A percentile compares a stretch with the other conserved stretches of the same genome.
phyloP scores from a whole-genome alignment of 2,888 invertebrate species.

The Bhutanitis thaidina region DNA sequence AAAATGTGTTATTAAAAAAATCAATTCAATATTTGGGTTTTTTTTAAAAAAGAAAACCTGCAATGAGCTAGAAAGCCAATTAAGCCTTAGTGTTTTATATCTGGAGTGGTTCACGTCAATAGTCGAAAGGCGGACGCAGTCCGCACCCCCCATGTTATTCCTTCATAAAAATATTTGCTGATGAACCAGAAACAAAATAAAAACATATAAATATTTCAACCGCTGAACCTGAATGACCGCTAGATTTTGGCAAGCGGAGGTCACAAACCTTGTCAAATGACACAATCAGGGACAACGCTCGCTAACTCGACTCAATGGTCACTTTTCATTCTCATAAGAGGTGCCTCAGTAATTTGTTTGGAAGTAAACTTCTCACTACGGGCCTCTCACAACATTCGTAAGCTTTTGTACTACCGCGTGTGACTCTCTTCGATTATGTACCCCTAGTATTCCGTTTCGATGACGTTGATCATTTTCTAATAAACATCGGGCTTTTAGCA shows the following conservation, averaged over 20 bases:
- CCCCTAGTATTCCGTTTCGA: too few relatives aligned
- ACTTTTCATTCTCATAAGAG: conserved; percentile 25
- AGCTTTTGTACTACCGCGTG: not conserved
- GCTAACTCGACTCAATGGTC: conserved; percentile 24
- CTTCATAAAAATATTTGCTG: not conserved
- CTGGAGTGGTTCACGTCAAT: too few relatives aligned
- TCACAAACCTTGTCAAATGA: conserved; percentile 32
- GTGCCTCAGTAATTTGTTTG: conserved; percentile 30
- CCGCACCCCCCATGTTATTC: too few relatives aligned
- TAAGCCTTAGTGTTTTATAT: too few relatives aligned
- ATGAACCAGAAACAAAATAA: not conserved
- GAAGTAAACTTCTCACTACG: conserved; percentile 23
- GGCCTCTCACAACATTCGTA: conserved; percentile 16
- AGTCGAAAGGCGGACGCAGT: too few relatives aligned
- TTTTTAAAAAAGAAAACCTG: too few relatives aligned
- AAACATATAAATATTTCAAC: conserved; percentile 29
- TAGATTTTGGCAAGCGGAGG: conserved; percentile 30
- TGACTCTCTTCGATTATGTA: not conserved
- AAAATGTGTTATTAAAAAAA: too few relatives aligned
- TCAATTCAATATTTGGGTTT: too few relatives aligned
- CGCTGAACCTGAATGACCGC: conserved; percentile 25
- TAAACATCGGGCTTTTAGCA: too few relatives aligned
- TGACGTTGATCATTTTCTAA: too few relatives aligned
- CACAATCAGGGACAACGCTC: conserved; percentile 33
- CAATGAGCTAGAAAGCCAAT: too few relatives aligned